A percentile compares a stretch with the other conserved stretches of the same genome.
These are phyloP conservation scores for Eonycteris spelaea DNA, from an alignment of 2,113 vertebrate species.

Conservation along the genomic window DNA sequence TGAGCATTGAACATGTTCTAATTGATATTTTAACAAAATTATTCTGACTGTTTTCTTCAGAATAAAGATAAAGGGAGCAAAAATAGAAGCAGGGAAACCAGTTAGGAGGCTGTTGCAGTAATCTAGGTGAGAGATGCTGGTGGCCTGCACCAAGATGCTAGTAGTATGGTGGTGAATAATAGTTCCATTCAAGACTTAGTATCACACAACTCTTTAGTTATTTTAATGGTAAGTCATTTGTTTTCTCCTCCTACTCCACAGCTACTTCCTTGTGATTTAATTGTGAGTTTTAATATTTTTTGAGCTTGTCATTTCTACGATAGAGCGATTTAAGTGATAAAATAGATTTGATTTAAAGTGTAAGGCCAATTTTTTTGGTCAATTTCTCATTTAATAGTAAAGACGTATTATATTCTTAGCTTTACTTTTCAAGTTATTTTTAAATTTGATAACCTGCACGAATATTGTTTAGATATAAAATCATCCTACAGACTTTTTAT, in stretches of 20 bases:
- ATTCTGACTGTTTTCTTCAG: not conserved
- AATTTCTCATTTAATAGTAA: not conserved
- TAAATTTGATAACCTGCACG: not conserved
- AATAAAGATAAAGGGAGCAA: not conserved
- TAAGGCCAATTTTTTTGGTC: not conserved
- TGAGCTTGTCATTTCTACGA: not conserved
- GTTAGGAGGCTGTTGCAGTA: not conserved
- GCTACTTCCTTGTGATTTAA: not conserved
- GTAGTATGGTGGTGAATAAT: not conserved
- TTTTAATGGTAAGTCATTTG: not conserved
- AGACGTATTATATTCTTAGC: not conserved
- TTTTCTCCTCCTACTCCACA: not conserved
- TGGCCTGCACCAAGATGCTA: not conserved
- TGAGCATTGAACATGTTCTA: slow-evolving; percentile 4
- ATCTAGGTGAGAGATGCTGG: not conserved
- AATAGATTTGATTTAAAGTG: slow-evolving; percentile 20
- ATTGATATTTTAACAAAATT: not conserved
- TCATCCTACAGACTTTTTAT: not conserved
- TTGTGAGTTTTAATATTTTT: not conserved
- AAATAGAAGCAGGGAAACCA: not conserved
- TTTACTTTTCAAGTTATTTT: slow-evolving; percentile 3
- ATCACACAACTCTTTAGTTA: not conserved
- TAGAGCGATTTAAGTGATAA: not conserved
- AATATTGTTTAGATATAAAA: not conserved
- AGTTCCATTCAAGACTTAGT: not conserved